Evolutionary conservation across 2,797 vertebrate species (phyloP).

Genomic region (Macroramphosus scolopax): DNA sequence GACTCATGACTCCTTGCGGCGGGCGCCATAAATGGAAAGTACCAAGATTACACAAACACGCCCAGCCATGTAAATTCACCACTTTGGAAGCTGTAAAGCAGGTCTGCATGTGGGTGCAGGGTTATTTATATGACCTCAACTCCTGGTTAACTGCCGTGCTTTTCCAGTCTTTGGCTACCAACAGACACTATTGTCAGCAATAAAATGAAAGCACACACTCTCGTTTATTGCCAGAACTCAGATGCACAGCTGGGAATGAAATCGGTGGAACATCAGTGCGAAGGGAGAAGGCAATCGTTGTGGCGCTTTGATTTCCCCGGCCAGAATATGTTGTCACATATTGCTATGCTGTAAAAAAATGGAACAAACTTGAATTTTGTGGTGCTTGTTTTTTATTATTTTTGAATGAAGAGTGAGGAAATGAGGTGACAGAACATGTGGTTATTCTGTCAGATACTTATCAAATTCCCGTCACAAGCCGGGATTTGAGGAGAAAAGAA

Average conservation of each 20-base stretch:
- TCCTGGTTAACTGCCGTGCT: constrained; percentile 32
- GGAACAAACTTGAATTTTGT: constrained; percentile 13
- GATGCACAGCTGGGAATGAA: constrained; percentile 29
- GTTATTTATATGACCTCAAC: constrained; percentile 52
- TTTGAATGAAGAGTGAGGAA: too few relatives aligned
- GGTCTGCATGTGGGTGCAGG: constrained; percentile 60
- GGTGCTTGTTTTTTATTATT: constrained; percentile 3
- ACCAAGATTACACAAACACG: constrained; percentile 74
- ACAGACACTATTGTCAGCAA: constrained; percentile 27
- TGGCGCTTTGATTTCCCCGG: too few relatives aligned
- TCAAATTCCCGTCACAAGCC: too few relatives aligned
- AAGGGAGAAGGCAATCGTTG: constrained; percentile 22
- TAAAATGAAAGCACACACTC: constrained; percentile 39
- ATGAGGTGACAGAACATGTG: too few relatives aligned
- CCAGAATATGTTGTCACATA: background rate
- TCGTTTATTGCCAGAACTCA: constrained; percentile 27
- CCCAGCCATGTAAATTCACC: constrained; percentile 60
- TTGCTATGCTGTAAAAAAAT: background rate
- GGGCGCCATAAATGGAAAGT: constrained; percentile 68
- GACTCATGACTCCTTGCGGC: constrained; percentile 52
- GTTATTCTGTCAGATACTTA: too few relatives aligned
- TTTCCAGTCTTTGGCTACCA: constrained; percentile 33
- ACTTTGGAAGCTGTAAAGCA: constrained; percentile 58
- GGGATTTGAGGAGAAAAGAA: too few relatives aligned
- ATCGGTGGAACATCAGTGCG: constrained; percentile 13